Base-by-base conservation (phyloP, 2,113 vertebrate species). In the Xiphias gladius region DNA sequence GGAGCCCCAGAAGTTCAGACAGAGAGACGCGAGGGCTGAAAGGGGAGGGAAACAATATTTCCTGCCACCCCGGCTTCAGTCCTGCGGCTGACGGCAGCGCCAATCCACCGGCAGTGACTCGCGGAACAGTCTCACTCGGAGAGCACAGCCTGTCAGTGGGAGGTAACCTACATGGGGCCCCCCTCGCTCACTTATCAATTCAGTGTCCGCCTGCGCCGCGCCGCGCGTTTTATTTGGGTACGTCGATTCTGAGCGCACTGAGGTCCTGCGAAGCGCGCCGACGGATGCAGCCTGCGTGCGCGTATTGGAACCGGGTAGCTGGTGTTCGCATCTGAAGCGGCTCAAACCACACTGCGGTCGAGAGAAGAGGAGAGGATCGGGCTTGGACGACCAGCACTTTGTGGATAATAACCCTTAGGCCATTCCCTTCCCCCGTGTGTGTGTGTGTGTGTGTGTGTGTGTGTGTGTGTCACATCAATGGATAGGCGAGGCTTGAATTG, bases 151-250 rank as follows among this genome's bases (percentile, higher is more conserved):
- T 84, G 89, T 89, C 90, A 90, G 90, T 90, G 89, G 89, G 87
- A 88, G 83, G 90, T 87, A 91, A 85, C 90, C 91, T 87, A 88
- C 85, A 88, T 14, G 73, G 90, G 85, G 78, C 54, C 82, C 84
- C 85, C 26, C 77, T 78, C 30, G 55, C 82, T 71, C 76, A 68
- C 73, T 88, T 61, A 86, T 86, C 86, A 83, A 89, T 89, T 84
- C 88, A 71, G 71, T 62, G 85, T 85, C 86, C 78, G 82, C 87
- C 78, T 54, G 63, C 37, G 84, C 73, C 69, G 54, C 64, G 64
- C 77, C 61, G 41, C n/a, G 66, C 81, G 74, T 66, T 43, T 9
- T 13, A 62, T 79, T 73, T 52, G 67, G 68, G 61, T 48, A 57
- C 78, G 81, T 68, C 68, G 71, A 86, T 28, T 83, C 87, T 6